Conservation (phyloP, 2,888 invertebrate genomes). For the Chrysina gloriosa region DNA sequence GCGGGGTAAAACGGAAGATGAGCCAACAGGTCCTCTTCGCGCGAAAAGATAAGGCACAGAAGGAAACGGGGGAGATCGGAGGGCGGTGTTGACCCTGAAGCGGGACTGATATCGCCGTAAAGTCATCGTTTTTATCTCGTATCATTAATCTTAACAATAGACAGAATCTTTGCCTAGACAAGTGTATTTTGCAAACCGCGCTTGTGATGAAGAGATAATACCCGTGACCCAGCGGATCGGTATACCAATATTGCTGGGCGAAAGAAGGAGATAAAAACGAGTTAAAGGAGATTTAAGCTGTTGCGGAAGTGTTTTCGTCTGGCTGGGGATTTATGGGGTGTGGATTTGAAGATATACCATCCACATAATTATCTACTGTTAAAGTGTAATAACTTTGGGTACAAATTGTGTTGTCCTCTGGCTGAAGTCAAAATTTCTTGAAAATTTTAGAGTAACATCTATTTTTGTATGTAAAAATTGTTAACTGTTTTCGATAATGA, state of each 20-base stretch:
- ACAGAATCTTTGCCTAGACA: conserved; percentile 51
- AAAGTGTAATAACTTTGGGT: too few species aligned
- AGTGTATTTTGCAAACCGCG: conserved; percentile 50
- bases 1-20: conserved; percentile 41
- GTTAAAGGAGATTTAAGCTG: not conserved
- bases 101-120: conserved; percentile 55
- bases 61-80: not conserved
- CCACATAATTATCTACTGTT: too few species aligned
- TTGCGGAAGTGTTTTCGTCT: too few species aligned
- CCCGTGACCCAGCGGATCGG: not conserved
- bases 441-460: too few species aligned
- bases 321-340: too few species aligned
- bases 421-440: too few species aligned
- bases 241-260: not conserved
- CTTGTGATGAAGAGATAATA: conserved; percentile 23
- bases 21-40: conserved; percentile 57
- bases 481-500: too few species aligned
- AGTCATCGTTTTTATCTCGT: conserved; percentile 58
- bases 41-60: conserved; percentile 6
- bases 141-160: conserved; percentile 57
- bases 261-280: not conserved
- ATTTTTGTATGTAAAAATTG: too few species aligned
- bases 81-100: not conserved
- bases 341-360: too few species aligned
- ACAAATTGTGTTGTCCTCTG: too few species aligned